These are phyloP conservation scores for Empidonax traillii DNA, from an alignment of 2,113 vertebrate genomes.

Conservation along the genomic window DNA sequence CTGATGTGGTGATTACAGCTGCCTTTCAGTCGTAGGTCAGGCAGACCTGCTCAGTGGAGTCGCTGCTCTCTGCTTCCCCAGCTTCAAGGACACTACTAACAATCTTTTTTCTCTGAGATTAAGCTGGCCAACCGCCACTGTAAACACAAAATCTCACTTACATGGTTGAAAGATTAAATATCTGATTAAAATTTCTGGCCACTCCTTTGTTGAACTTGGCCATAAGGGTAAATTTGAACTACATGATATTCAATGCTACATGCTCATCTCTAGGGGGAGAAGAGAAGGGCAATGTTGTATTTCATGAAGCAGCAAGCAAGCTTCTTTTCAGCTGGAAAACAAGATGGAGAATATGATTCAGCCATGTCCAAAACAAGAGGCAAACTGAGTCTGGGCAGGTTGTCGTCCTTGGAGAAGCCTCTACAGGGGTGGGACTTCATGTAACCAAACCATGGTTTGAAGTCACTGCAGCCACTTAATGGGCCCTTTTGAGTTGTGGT, in stretches of 20 bases:
- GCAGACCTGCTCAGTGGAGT: slow-evolving; percentile 16
- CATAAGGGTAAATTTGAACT: slow-evolving; percentile 37
- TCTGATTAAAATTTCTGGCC: slow-evolving; percentile 81
- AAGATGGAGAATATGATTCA: neutral
- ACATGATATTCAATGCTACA: slow-evolving; percentile 27
- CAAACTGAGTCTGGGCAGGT: neutral
- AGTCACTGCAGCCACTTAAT: neutral
- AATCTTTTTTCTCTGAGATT: slow-evolving; percentile 72
- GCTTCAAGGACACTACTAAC: slow-evolving; percentile 67
- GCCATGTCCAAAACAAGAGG: neutral
- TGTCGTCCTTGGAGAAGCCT: neutral
- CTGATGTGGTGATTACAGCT: neutral
- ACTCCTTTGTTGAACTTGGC: slow-evolving; percentile 83
- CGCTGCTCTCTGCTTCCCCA: slow-evolving; percentile 20
- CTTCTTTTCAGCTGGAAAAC: slow-evolving; percentile 41
- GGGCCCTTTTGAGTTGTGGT: neutral
- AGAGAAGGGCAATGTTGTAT: neutral
- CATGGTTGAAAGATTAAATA: slow-evolving; percentile 82
- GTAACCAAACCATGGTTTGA: neutral
- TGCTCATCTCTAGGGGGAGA: neutral
- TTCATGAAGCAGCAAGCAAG: slow-evolving; percentile 19
- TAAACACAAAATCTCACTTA: slow-evolving; percentile 77
- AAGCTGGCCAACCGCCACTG: slow-evolving; percentile 72
- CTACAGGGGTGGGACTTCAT: neutral
- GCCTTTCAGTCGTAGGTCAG: neutral